Evolutionary conservation across 2,797 vertebrate genomes (phyloP).

Genomic region (Platyrinchus mystaceus): DNA sequence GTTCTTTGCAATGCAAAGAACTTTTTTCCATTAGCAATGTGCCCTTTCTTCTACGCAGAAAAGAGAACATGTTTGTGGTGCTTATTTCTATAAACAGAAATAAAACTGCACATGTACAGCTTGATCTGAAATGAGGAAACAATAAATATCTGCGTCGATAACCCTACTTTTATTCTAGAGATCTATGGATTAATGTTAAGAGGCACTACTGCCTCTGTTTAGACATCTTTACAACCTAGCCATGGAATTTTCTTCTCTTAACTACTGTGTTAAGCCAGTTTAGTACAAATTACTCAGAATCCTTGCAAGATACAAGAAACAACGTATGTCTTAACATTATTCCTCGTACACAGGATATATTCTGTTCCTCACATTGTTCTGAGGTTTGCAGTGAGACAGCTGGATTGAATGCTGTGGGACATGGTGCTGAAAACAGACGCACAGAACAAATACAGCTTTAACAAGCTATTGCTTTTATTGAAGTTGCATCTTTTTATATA

Average conservation of each 20-base stretch:
- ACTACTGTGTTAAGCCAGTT: neutral
- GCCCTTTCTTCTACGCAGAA: neutral
- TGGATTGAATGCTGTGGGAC: accelerated
- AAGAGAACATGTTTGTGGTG: neutral
- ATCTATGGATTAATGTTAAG: neutral
- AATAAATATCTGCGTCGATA: neutral
- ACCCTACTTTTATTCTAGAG: neutral
- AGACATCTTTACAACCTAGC: neutral
- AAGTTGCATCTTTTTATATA: neutral
- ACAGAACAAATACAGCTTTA: neutral
- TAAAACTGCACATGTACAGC: neutral
- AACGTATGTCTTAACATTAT: neutral
- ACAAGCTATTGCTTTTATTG: neutral
- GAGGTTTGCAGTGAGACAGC: neutral
- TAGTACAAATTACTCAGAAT: neutral
- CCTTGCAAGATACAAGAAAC: neutral
- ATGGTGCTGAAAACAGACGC: neutral
- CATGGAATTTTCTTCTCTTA: neutral
- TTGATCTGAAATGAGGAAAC: neutral
- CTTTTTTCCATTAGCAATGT: neutral
- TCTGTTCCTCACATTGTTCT: neutral
- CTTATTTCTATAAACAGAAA: neutral
- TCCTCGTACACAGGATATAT: neutral
- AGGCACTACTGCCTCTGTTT: neutral
- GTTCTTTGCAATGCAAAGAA: neutral